A percentile compares a stretch with the other conserved stretches of the same genome.
phyloP scores from a whole-genome alignment of 92 coral and sea anemone species.

The Zoanthus gigantus region DNA sequence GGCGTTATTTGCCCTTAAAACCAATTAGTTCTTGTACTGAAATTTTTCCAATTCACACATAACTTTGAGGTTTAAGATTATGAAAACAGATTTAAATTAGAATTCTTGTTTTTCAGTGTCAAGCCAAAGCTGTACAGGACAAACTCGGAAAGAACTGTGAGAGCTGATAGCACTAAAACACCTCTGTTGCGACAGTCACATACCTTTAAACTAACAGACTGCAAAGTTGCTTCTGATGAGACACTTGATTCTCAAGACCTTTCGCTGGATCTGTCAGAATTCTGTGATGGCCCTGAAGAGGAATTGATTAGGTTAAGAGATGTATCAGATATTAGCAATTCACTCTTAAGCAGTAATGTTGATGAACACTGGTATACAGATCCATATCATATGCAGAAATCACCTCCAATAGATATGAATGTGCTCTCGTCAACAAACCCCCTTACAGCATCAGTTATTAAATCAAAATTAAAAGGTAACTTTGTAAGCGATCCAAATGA shows the following conservation, averaged over 20 bases:
- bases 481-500: constrained; percentile 75
- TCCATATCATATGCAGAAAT: constrained; percentile 78
- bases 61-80: too few species aligned
- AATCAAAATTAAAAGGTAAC: constrained; percentile 79
- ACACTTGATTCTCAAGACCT: constrained; percentile 72
- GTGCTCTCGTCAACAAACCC: constrained; percentile 77
- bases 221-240: constrained; percentile 69
- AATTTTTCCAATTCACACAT: too few species aligned
- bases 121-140: constrained; percentile 85
- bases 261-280: constrained; percentile 79
- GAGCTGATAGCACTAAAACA: constrained; percentile 43
- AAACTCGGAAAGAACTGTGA: constrained; percentile 87
- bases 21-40: too few species aligned
- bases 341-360: constrained; percentile 58
- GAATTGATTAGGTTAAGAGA: constrained; percentile 80
- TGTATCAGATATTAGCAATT: constrained; percentile 30
- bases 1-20: too few species aligned
- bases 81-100: too few species aligned
- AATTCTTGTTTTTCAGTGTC: constrained; percentile 41
- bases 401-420: constrained; percentile 71
- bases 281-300: constrained; percentile 83
- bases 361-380: constrained; percentile 86
- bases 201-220: constrained; percentile 61
- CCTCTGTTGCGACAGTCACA: constrained; percentile 38
- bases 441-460: constrained; percentile 85